phyloP scores from a whole-genome alignment of 2,113 vertebrate genomes.

The Dinomys branickii region DNA sequence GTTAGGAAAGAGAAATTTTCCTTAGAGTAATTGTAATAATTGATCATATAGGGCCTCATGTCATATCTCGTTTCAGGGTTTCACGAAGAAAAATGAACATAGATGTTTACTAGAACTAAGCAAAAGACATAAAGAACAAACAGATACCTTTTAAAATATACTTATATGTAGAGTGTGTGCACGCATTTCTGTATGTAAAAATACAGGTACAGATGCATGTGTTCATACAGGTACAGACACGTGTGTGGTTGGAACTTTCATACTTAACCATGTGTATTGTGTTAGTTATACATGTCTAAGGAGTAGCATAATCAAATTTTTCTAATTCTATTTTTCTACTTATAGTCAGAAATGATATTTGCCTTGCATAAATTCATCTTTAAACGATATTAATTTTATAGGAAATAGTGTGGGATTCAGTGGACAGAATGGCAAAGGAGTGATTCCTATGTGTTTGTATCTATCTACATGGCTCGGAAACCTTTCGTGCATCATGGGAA shows the following conservation, averaged over 20 bases:
- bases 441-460: conserved; percentile 46
- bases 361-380: conserved; percentile 33
- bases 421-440: conserved; percentile 63
- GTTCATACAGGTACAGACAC: not conserved
- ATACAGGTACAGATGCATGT: not conserved
- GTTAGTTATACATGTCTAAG: not conserved
- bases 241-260: not conserved
- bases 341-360: conserved; percentile 14
- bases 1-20: conserved; percentile 6
- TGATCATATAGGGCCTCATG: not conserved
- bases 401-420: not conserved
- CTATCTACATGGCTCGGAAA: conserved; percentile 64
- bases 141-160: not conserved
- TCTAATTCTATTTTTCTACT: not conserved
- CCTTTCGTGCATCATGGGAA: conserved; percentile 69
- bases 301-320: fast-evolving
- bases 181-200: not conserved
- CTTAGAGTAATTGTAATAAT: not conserved
- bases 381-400: conserved; percentile 48
- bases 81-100: conserved; percentile 7
- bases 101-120: not conserved
- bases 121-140: not conserved
- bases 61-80: not conserved
- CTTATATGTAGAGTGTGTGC: fast-evolving
- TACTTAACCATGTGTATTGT: not conserved